Percentiles rank a stretch among this genome's conserved stretches.
Evolutionary conservation across 92 coral and sea anemone genomes (phyloP).

Genomic region (Nematostella vectensis): DNA sequence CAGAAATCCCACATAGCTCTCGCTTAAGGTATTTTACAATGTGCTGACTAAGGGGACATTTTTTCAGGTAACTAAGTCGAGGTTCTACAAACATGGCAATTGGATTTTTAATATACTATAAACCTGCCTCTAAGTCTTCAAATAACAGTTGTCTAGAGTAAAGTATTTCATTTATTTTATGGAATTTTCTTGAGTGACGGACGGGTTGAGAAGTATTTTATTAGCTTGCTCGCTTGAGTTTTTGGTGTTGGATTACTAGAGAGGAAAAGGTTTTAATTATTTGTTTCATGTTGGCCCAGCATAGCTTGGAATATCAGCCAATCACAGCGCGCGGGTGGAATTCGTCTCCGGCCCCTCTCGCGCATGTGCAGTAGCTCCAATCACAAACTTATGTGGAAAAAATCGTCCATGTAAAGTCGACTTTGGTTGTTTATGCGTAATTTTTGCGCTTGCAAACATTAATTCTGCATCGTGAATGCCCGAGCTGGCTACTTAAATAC

Average conservation of each 20-base stretch:
- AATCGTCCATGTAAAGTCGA: constrained; percentile 12
- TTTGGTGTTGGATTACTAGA: constrained; percentile 53
- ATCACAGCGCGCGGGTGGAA: constrained; percentile 71
- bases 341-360: constrained; percentile 40
- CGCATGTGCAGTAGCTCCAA: constrained; percentile 65
- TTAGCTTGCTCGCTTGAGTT: constrained; percentile 1
- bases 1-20: too few species aligned
- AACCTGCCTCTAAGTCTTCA: too few species aligned
- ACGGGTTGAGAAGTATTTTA: constrained; percentile 26
- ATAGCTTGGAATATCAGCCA: constrained; percentile 63
- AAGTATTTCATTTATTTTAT: constrained; percentile 29
- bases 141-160: neutral
- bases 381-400: constrained; percentile 80
- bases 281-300: constrained; percentile 19
- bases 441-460: constrained; percentile 32
- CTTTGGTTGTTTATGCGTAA: constrained; percentile 60
- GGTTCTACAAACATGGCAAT: too few species aligned
- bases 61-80: too few species aligned
- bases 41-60: too few species aligned
- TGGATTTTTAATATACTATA: too few species aligned
- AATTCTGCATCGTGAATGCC: constrained; percentile 39
- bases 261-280: constrained; percentile 54
- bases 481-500: constrained; percentile 20
- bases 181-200: constrained; percentile 31
- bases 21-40: too few species aligned